Base-by-base conservation (phyloP, 1,140 invertebrate species). In the Drosophila teissieri region DNA sequence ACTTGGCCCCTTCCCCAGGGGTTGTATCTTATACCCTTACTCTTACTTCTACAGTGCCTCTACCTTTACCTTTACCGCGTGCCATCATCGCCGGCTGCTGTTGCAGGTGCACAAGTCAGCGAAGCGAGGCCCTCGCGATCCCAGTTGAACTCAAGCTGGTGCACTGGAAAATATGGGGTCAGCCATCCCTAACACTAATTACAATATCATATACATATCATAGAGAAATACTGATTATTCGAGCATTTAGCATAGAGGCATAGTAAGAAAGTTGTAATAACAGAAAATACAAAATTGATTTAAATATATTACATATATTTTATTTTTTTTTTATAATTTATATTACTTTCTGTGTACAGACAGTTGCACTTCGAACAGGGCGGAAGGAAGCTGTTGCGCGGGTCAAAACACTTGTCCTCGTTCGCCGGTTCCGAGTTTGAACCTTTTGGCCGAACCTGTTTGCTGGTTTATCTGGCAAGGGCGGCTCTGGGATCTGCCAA, bases 321-420 rank as follows among this genome's bases (percentile, higher is more conserved):
- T 42, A 10, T 42, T 42, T 8, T n/a, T n/a, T n/a, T n/a, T n/a
- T n/a, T n/a, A n/a, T n/a, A n/a, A 14, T 4, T 24, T 24, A 4
- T 24, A 22, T 22, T 45, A 3, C 51, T 34, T 7, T 7, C 19
- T 12, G 34, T 61, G 58, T 40, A 54, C 37, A 58, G 48, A 62
- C 64, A 65, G 54, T 73, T 73, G 53, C 51, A 27, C 19, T 62
- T 54, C n/a, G 42, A 15, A 36, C 52, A 12, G 55, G 58, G 63
- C 78, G 61, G 78, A 85, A 83, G 80, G 80, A 83, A 78, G 82
- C 78, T 85, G 82, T 81, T 85, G 82, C 65, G 73, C 82, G 78
- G 82, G 74, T 78, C 74, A 78, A 86, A 70, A 86, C 74, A 86
- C 78, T 86, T 86, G 75, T 75, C 56, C 27, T 42, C 64, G 49